Evolutionary conservation across 2,797 vertebrate species (phyloP).

Genomic region (Eurystomus glaucurus): DNA sequence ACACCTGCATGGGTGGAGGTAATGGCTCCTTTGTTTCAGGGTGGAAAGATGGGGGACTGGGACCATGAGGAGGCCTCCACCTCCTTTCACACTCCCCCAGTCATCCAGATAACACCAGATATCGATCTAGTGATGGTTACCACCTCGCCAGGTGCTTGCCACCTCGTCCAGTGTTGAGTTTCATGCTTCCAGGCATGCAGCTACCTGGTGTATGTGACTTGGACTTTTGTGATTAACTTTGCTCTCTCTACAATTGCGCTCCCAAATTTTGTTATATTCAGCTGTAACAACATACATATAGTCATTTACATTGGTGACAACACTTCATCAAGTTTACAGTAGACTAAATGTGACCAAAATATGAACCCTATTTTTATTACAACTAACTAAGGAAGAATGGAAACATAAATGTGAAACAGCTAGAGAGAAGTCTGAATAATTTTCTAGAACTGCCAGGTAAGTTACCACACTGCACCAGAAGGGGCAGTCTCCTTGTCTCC

Average conservation of each 20-base stretch:
- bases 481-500: background rate
- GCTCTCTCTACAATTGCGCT: background rate
- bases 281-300: background rate
- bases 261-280: background rate
- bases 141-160: too few species aligned
- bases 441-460: background rate
- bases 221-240: too few species aligned
- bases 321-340: background rate
- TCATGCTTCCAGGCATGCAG: too few species aligned
- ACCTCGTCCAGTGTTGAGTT: too few species aligned
- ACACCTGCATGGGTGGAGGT: too few species aligned
- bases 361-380: background rate
- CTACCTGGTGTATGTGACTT: too few species aligned
- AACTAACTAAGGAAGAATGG: background rate
- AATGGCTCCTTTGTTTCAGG: too few species aligned
- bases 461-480: background rate
- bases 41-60: too few species aligned
- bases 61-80: too few species aligned
- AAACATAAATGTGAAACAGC: background rate
- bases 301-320: background rate
- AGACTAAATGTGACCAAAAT: background rate
- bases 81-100: too few species aligned
- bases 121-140: too few species aligned
- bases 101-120: too few species aligned
- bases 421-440: background rate